Percentiles rank a stretch among this genome's conserved stretches.
These are phyloP conservation scores for Willisornis vidua DNA, from an alignment of 2,113 vertebrate species.

Conservation along the genomic window DNA sequence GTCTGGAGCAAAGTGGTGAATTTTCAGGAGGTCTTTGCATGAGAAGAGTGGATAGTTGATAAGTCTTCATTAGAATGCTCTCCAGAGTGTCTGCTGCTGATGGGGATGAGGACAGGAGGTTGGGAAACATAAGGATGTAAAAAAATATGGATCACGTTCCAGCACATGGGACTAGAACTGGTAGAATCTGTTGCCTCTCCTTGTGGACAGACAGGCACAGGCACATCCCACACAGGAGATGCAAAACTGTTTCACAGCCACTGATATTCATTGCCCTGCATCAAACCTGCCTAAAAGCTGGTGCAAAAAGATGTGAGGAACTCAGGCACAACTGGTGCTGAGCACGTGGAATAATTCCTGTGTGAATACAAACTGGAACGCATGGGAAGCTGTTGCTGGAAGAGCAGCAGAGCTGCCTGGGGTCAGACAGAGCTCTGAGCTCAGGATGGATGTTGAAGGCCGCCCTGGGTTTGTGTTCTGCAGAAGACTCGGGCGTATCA, in stretches of 20 bases:
- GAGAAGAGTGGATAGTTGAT: not conserved
- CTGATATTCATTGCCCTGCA: not conserved
- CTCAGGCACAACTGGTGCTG: rapidly evolving
- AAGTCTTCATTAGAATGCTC: not conserved
- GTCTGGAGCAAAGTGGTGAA: not conserved
- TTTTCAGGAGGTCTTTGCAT: not conserved
- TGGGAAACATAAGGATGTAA: not conserved
- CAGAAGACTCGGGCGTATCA: conserved; percentile 44
- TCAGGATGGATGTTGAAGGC: not conserved
- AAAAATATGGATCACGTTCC: not conserved
- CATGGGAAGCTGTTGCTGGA: not conserved
- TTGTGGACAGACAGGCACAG: not conserved
- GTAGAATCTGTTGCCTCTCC: not conserved
- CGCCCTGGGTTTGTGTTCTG: rapidly evolving
- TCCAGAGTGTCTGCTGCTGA: not conserved
- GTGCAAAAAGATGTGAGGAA: not conserved
- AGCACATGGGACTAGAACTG: not conserved
- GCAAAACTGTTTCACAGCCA: not conserved
- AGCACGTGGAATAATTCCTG: not conserved
- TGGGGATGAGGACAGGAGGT: not conserved
- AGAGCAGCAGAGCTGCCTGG: not conserved
- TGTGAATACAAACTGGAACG: not conserved
- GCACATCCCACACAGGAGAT: not conserved
- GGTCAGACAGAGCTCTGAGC: not conserved
- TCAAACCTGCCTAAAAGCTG: not conserved